A percentile compares a stretch with the other conserved stretches of the same genome.
phyloP scores from a whole-genome alignment of 2,797 vertebrate species.

The Xenopus petersii region DNA sequence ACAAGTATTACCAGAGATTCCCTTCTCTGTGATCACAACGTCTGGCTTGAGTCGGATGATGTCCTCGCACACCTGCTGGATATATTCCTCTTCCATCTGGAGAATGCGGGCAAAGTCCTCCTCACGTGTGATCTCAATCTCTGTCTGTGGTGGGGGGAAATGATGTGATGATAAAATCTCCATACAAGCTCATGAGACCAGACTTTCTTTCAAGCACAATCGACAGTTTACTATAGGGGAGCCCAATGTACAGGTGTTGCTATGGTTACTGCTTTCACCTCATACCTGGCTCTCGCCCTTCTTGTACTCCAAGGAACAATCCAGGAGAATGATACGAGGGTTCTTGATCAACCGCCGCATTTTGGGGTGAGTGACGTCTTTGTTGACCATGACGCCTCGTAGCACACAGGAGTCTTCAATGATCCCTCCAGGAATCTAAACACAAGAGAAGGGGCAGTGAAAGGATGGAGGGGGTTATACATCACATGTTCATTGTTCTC shows the following conservation, averaged over 20 bases:
- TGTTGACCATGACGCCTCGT: conserved; percentile 91
- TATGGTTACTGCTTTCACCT: too few species aligned
- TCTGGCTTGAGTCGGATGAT: conserved; percentile 88
- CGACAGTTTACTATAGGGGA: too few species aligned
- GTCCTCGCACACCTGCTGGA: conserved; percentile 93
- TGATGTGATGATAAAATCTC: too few species aligned
- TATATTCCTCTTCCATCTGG: conserved; percentile 94
- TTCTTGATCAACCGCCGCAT: conserved; percentile 87
- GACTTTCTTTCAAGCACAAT: too few species aligned
- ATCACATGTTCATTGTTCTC: too few species aligned
- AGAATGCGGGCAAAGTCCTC: conserved; percentile 92
- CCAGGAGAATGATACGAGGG: conserved; percentile 87
- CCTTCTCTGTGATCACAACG: conserved; percentile 92
- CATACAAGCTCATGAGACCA: too few species aligned
- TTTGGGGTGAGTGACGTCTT: conserved; percentile 87
- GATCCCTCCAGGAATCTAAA: conserved; percentile 86
- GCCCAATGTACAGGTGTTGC: too few species aligned
- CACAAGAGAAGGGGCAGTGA: too few species aligned
- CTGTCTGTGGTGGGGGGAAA: conserved; percentile 68
- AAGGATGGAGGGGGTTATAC: too few species aligned
- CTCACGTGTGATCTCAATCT: conserved; percentile 94
- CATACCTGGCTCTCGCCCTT: conserved; percentile 96
- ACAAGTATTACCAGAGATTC: conserved; percentile 79
- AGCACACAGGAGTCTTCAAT: conserved; percentile 89
- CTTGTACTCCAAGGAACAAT: conserved; percentile 94